Evolutionary conservation across 2,797 vertebrate species (phyloP).

Genomic region (Prionace glauca): DNA sequence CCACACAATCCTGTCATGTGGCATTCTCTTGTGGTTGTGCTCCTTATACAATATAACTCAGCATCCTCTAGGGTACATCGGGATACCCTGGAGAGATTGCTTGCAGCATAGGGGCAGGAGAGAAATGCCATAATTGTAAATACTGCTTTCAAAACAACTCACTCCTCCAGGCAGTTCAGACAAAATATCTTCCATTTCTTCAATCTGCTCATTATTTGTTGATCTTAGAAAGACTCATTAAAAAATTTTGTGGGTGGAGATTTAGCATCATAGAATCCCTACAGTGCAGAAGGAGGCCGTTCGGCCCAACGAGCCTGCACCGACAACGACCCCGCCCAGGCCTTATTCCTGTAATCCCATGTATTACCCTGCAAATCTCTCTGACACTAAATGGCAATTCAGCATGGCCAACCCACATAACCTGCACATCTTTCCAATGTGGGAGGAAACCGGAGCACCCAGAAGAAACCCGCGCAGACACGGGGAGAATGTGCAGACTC

Average conservation of each 20-base stretch:
- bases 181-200: neutral
- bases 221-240: neutral
- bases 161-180: neutral
- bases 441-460: too few species aligned
- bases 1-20: neutral
- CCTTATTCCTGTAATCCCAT: too few species aligned
- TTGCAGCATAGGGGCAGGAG: neutral
- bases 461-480: too few species aligned
- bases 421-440: too few species aligned
- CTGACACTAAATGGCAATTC: too few species aligned
- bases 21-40: neutral
- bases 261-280: neutral
- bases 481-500: too few species aligned
- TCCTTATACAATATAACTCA: too few species aligned
- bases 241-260: neutral
- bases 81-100: neutral
- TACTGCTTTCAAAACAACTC: neutral
- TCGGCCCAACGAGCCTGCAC: too few species aligned
- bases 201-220: neutral
- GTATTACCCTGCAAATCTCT: too few species aligned
- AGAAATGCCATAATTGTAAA: neutral
- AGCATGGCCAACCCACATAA: too few species aligned
- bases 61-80: neutral
- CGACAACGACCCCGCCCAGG: too few species aligned
- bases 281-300: too few species aligned